Percentiles rank a stretch among this genome's conserved stretches.
Evolutionary conservation across 1,140 invertebrate species (phyloP).

Genomic region (Olivierus martensii): DNA sequence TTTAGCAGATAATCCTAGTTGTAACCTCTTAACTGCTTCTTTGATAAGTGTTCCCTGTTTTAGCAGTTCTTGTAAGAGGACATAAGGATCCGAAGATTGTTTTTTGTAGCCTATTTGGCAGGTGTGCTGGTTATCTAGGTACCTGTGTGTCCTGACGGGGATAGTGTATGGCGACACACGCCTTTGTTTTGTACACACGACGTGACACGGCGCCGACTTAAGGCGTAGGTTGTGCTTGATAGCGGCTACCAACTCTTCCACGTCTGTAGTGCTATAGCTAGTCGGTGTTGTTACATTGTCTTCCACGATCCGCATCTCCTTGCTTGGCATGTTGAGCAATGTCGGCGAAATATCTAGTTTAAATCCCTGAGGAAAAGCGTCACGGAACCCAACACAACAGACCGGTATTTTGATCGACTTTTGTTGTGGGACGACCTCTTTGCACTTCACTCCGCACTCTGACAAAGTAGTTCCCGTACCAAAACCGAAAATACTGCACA

Average conservation of each 20-base stretch:
- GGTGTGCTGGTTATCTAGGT: slow-evolving; percentile 15
- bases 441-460: too few relatives aligned
- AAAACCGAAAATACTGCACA: too few relatives aligned
- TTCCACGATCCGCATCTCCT: slow-evolving; percentile 2
- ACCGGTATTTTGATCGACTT: too few relatives aligned
- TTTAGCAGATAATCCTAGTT: slow-evolving; percentile 35
- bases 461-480: too few relatives aligned
- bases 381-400: too few relatives aligned
- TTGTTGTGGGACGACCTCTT: too few relatives aligned
- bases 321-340: slow-evolving; percentile 6
- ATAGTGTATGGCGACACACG: slow-evolving; percentile 46
- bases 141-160: slow-evolving; percentile 32
- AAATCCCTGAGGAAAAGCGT: too few relatives aligned
- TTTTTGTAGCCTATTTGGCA: slow-evolving; percentile 3
- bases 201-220: slow-evolving; percentile 33
- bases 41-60: slow-evolving; percentile 50
- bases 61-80: slow-evolving; percentile 45
- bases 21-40: slow-evolving; percentile 50
- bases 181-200: slow-evolving; percentile 29
- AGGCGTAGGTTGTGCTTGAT: slow-evolving; percentile 51
- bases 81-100: slow-evolving; percentile 41
- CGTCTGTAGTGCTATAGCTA: slow-evolving; percentile 27
- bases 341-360: too few relatives aligned
- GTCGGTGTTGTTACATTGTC: neutral
- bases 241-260: slow-evolving; percentile 50